Base-by-base conservation (phyloP, 37 sponge, comb jelly and placozoan genomes). In the Ianthella basta region DNA sequence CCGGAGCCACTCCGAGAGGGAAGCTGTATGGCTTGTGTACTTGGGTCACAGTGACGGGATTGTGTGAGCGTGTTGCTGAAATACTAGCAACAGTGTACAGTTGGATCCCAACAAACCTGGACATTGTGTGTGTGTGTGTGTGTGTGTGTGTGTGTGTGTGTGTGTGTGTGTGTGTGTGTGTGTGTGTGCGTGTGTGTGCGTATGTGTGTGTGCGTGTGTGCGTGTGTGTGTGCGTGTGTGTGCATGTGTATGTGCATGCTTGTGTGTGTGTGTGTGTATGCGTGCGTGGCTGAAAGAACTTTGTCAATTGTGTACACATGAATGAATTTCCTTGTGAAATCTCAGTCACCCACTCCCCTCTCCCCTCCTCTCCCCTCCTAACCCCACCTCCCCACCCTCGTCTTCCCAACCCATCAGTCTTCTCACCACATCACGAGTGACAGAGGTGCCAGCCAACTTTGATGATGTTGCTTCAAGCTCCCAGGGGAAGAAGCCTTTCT, bases 161-260 rank as follows among this genome's bases (percentile, higher is more conserved):
- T 32, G 18, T 16, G 34, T 30, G 19, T 35, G 34, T 30, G 32
- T 69, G 70, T 69, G 70, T 69, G 70, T 69, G 70, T 30, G 27
- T 69, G 70, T 69, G 70, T 69, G 70, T 30, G 70, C 27, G 70
- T 69, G 34, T 69, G 70, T 30, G 70, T 69, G 70, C 27, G 34
- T 69, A 33, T 30, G 70, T 69, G 32, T 69, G 70, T 69, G 70
- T 69, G 70, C 27, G 70, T 69, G 70, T 30, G 70, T 69, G 70
- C 27, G 70, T 69, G 70, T 69, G 70, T 69, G 34, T 30, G 34
- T 69, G 70, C 27, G 70, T 69, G 70, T 30, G 35, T 69, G 70
- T 69, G 70, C 34, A 33, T 30, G 34, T 30, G 27, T 30, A 30
- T 64, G 66, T 21, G 66, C 27, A 30, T 64, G 66, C 27, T 24